Percentiles rank a stretch among this genome's conserved stretches.
phyloP scores from a whole-genome alignment of 2,888 invertebrate species.

The Caenorhabditis panamensis region DNA sequence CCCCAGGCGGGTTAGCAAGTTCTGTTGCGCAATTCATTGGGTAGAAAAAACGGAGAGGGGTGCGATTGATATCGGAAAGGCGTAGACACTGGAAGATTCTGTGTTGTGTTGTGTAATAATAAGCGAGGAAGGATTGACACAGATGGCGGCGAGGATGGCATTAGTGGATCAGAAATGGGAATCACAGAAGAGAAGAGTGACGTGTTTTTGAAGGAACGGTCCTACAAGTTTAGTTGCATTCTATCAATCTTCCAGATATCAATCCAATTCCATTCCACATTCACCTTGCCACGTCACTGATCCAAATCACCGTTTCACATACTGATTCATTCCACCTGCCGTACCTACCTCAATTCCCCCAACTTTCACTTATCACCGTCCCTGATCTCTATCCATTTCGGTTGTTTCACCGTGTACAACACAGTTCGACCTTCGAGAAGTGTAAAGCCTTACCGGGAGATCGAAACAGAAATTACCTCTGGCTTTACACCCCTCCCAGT shows the following conservation, averaged over 20 bases:
- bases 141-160: constrained; percentile 4
- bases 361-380: constrained; percentile 50
- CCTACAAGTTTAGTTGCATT: too few relatives aligned
- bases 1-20: constrained; percentile 49
- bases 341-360: constrained; percentile 1
- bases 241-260: too few relatives aligned
- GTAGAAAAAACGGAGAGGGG: constrained; percentile 23
- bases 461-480: background rate
- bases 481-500: constrained; percentile 39
- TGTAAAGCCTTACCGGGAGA: background rate
- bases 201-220: background rate
- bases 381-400: constrained; percentile 24
- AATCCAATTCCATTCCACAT: too few relatives aligned
- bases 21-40: constrained; percentile 53
- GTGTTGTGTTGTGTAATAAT: constrained; percentile 41
- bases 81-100: constrained; percentile 4
- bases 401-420: background rate
- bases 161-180: constrained; percentile 46
- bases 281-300: constrained; percentile 7
- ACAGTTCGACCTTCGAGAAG: background rate
- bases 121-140: constrained; percentile 20
- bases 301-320: constrained; percentile 48
- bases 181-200: background rate
- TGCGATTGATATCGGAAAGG: constrained; percentile 40
- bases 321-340: constrained; percentile 21